Percentiles rank a stretch among this genome's conserved stretches.
These are phyloP conservation scores for Corticium candelabrum DNA, from an alignment of 37 sponge, comb jelly and placozoan species.

Conservation along the genomic window DNA sequence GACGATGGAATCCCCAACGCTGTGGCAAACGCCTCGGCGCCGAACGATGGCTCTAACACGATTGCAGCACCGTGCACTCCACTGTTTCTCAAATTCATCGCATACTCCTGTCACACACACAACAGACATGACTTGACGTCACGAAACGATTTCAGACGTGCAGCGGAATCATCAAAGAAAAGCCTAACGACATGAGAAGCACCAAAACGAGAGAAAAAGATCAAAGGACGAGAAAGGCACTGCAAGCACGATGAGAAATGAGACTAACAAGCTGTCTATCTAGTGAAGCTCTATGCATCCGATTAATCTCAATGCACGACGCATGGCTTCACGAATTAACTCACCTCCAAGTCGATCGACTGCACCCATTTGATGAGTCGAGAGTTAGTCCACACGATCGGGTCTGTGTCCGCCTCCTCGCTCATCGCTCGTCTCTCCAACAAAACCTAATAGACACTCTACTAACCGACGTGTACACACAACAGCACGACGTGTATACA, in stretches of 20 bases:
- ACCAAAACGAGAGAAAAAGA: too few relatives aligned
- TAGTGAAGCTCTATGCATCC: too few relatives aligned
- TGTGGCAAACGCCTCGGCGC: slow-evolving; percentile 44
- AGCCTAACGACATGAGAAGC: neutral
- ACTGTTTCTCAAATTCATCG: slow-evolving; percentile 38
- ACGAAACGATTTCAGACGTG: too few relatives aligned
- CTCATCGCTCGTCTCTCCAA: slow-evolving; percentile 6
- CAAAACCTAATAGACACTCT: neutral
- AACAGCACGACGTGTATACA: too few relatives aligned
- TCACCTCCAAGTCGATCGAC: slow-evolving; percentile 49
- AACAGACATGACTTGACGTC: too few relatives aligned
- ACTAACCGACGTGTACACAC: too few relatives aligned
- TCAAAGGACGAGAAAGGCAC: too few relatives aligned
- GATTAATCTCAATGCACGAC: too few relatives aligned
- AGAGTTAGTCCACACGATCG: slow-evolving; percentile 80
- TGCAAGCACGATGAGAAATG: too few relatives aligned
- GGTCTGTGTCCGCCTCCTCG: slow-evolving; percentile 24
- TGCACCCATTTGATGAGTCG: slow-evolving; percentile 62
- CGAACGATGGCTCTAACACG: slow-evolving; percentile 68
- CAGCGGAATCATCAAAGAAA: neutral
- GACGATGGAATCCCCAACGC: slow-evolving; percentile 46
- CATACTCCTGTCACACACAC: slow-evolving; percentile 82
- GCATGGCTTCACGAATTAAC: too few relatives aligned
- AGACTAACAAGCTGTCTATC: too few relatives aligned
- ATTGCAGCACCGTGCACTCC: slow-evolving; percentile 76